Percentiles rank a stretch among this genome's conserved stretches.
phyloP scores from a whole-genome alignment of 2,113 vertebrate species.

The Crotalus tigris region DNA sequence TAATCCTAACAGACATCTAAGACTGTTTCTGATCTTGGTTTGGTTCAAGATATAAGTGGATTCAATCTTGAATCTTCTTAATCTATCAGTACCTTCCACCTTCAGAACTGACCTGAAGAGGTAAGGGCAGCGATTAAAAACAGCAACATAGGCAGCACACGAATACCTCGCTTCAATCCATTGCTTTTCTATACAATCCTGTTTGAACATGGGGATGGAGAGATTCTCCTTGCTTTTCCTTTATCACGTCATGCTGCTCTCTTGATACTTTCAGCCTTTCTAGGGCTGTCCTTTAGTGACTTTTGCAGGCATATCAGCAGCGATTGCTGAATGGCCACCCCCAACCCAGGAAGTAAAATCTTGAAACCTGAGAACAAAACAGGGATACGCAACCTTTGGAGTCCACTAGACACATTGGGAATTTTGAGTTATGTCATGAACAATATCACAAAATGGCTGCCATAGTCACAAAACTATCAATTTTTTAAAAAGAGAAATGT shows the following conservation, averaged over 20 bases:
- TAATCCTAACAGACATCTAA: neutral
- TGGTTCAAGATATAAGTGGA: neutral
- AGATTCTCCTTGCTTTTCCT: too few relatives aligned
- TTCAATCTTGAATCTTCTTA: neutral
- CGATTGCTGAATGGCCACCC: neutral
- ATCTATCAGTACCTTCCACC: neutral
- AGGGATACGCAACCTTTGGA: neutral
- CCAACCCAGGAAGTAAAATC: neutral
- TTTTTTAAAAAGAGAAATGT: neutral
- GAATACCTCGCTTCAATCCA: neutral
- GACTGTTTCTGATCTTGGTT: neutral
- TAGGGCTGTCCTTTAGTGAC: neutral
- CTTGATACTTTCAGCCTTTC: neutral
- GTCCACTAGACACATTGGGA: neutral
- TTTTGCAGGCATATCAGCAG: neutral
- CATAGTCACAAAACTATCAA: neutral
- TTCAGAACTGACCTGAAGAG: neutral
- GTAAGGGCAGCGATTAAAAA: neutral
- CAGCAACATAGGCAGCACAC: neutral
- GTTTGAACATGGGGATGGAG: neutral
- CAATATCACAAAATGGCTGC: neutral
- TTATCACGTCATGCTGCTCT: neutral
- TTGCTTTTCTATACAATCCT: neutral
- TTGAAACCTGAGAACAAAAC: neutral
- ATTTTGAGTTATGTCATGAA: neutral